Evolutionary conservation across 1,140 invertebrate species (phyloP).

Genomic region (Polyergus mexicanus): DNA sequence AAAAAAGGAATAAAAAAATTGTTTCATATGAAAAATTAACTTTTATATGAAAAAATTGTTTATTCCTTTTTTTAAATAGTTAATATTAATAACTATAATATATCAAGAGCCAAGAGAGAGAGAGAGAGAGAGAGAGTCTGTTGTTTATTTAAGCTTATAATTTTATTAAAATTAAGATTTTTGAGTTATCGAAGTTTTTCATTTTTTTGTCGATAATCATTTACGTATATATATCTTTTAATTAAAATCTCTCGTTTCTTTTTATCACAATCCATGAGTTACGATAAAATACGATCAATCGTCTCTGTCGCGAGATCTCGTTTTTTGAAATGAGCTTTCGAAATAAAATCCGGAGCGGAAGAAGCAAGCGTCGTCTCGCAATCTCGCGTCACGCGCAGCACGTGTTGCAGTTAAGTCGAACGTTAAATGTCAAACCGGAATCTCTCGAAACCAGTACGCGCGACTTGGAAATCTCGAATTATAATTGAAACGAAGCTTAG

Average conservation of each 20-base stretch:
- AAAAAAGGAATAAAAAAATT: no score
- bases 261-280: neutral
- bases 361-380: slow-evolving; percentile 22
- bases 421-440: slow-evolving; percentile 52
- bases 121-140: no score
- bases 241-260: neutral
- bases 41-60: no score
- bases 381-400: neutral
- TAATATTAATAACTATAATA: no score
- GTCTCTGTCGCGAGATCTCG: slow-evolving; percentile 5
- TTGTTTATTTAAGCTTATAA: neutral
- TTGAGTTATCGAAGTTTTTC: neutral
- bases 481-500: slow-evolving; percentile 29
- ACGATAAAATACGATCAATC: no score
- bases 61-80: no score
- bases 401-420: slow-evolving; percentile 5
- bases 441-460: slow-evolving; percentile 47
- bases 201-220: neutral
- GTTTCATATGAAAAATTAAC: no score
- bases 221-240: neutral
- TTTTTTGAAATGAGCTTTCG: neutral
- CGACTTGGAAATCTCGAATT: slow-evolving; percentile 51
- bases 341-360: slow-evolving; percentile 33
- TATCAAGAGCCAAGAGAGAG: no score
- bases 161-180: neutral